Conservation (phyloP, 2,113 vertebrate genomes). For the Turnix velox region DNA sequence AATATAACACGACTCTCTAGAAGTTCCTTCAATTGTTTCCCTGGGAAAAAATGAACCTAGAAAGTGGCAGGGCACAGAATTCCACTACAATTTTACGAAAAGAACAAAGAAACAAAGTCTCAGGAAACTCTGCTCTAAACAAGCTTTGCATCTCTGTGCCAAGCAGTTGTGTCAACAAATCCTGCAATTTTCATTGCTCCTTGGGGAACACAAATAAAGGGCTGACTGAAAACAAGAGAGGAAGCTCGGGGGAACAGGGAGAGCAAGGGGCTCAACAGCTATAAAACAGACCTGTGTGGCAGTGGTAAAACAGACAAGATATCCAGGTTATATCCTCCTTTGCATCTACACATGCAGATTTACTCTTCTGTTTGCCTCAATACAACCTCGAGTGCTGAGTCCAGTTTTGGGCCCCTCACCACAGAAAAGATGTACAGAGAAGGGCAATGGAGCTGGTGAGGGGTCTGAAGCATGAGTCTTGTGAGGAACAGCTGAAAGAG, state of each 20-base stretch:
- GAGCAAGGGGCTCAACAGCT: not conserved
- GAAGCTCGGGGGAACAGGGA: not conserved
- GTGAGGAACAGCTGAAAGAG: too few species aligned
- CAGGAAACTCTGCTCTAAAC: not conserved
- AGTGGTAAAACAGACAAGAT: not conserved
- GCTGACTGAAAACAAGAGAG: not conserved
- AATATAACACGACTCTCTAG: not conserved
- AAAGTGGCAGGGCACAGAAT: not conserved
- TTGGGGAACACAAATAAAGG: not conserved
- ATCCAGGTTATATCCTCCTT: not conserved
- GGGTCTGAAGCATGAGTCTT: too few species aligned
- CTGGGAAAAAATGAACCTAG: not conserved
- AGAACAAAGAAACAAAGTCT: not conserved
- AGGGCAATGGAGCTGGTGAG: too few species aligned
- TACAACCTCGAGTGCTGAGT: too few species aligned
- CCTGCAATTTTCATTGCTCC: not conserved
- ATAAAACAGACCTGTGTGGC: not conserved
- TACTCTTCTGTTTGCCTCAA: not conserved
- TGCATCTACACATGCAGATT: not conserved
- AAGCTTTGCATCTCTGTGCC: not conserved
- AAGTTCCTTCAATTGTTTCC: not conserved
- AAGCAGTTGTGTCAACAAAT: not conserved
- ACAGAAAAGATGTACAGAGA: too few species aligned
- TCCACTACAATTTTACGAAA: not conserved
- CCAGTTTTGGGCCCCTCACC: too few species aligned